Conservation (phyloP, 2,888 invertebrate species). For the Trileptium ribeirensis region DNA sequence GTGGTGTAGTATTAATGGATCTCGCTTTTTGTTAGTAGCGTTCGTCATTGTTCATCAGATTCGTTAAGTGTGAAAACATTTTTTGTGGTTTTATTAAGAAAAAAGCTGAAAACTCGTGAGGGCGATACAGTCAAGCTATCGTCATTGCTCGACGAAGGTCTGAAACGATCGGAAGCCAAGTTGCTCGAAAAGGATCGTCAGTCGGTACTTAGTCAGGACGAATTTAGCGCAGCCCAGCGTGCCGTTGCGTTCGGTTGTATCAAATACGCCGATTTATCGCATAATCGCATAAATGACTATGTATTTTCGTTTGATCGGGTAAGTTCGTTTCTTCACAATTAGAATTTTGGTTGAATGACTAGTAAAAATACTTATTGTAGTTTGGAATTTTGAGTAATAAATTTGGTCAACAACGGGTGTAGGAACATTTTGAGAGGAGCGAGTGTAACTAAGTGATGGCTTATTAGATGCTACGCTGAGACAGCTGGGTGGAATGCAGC, state of each 20-base stretch:
- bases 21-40: too few species aligned
- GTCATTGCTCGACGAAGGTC: slow-evolving; percentile 79
- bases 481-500: too few species aligned
- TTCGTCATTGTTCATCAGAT: too few species aligned
- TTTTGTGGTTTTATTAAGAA: slow-evolving; percentile 60
- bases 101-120: slow-evolving; percentile 96
- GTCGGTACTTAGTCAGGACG: slow-evolving; percentile 64
- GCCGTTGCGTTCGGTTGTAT: slow-evolving; percentile 95
- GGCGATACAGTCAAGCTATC: slow-evolving; percentile 84
- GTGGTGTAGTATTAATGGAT: too few species aligned
- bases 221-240: slow-evolving; percentile 73
- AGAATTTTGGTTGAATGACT: too few species aligned
- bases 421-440: too few species aligned
- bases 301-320: slow-evolving; percentile 92
- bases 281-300: slow-evolving; percentile 86
- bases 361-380: too few species aligned
- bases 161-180: slow-evolving; percentile 53
- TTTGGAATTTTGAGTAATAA: too few species aligned
- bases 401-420: too few species aligned
- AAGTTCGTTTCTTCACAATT: slow-evolving; percentile 26
- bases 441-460: too few species aligned
- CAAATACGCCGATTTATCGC: slow-evolving; percentile 91
- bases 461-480: too few species aligned
- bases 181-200: slow-evolving; percentile 55
- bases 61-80: too few species aligned